Base-by-base conservation (phyloP, 2,113 vertebrate genomes). In the Nycticryphes semicollaris region DNA sequence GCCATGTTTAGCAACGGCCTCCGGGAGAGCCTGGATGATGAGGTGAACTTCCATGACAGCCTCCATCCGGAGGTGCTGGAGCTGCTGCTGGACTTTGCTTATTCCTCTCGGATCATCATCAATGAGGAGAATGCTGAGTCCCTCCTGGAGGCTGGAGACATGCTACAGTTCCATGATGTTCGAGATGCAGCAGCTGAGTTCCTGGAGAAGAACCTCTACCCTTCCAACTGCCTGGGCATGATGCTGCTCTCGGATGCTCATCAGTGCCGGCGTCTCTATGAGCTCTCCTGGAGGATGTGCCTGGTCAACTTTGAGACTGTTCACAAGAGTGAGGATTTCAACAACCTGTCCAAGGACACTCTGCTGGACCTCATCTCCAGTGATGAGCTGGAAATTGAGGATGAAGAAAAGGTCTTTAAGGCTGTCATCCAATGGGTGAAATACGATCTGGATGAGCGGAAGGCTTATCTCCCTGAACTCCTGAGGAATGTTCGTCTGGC, bases 1-100 rank as follows among this genome's bases (percentile, higher is more conserved):
- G 99, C 99, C 85, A 99, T 99, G 99, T 99, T 99, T 87, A 99
- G 99, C 82, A 99, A 99, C 0, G 99, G 99, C 13, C 98, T 99
- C 39, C 98, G 99, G 28, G 99, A 99, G 93, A 99, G 99, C 97
- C 89, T 98, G 81, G 99, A 99, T 24, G 98, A 98, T 4, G 98
- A 98, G 10, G 99, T 99, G 67, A 99, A 99, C 97, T 99, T 99
- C 97, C 98, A 98, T 14, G 99, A 99, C 95, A 99, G 98, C 63
- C 98, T 99, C 31, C 99, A 99, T 91, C 99, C 99, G 0, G 99
- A 99, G 97, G 99, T 99, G 78, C 96, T 99, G 97, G 99, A 99
- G 98, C 98, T 99, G 1, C 97, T 99, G 88, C 97, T 99, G 95
- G 99, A 99, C 98, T 99, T 99, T 0, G 99, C 99, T 54, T 99